Conservation (phyloP, 2,797 vertebrate species). For the Psittacula derbiana region DNA sequence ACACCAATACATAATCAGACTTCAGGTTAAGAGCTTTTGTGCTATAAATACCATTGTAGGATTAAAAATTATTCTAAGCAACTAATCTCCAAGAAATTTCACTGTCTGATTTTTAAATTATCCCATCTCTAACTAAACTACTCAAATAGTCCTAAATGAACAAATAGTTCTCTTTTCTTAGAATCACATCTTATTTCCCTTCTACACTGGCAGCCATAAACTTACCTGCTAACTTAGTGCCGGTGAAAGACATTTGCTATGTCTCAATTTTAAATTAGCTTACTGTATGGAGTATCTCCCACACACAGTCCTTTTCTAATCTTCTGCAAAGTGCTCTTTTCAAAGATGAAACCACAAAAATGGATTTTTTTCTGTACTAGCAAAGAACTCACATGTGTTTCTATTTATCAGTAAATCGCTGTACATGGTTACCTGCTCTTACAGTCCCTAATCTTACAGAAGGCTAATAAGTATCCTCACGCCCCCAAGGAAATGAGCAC, state of each 20-base stretch:
- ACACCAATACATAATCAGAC: constrained; percentile 5
- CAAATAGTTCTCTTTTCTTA: background rate
- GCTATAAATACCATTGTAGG: background rate
- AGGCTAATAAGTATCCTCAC: background rate
- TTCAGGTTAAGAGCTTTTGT: constrained; percentile 12
- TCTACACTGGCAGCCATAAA: background rate
- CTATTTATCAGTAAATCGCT: background rate
- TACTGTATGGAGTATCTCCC: background rate
- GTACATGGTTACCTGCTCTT: background rate
- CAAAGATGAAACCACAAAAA: background rate
- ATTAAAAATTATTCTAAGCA: background rate
- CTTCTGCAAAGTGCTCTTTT: background rate
- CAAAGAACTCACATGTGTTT: background rate
- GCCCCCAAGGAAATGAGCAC: background rate
- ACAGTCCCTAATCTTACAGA: background rate
- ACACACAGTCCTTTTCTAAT: background rate
- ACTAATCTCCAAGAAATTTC: background rate
- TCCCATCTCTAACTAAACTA: background rate
- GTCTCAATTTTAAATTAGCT: background rate
- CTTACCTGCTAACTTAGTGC: background rate
- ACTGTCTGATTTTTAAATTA: background rate
- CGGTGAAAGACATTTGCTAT: background rate
- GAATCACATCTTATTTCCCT: background rate
- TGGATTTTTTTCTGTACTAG: background rate
- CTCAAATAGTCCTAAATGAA: background rate